Evolutionary conservation across 2,888 invertebrate genomes (phyloP).

Genomic region (Linnaemya tessellans): DNA sequence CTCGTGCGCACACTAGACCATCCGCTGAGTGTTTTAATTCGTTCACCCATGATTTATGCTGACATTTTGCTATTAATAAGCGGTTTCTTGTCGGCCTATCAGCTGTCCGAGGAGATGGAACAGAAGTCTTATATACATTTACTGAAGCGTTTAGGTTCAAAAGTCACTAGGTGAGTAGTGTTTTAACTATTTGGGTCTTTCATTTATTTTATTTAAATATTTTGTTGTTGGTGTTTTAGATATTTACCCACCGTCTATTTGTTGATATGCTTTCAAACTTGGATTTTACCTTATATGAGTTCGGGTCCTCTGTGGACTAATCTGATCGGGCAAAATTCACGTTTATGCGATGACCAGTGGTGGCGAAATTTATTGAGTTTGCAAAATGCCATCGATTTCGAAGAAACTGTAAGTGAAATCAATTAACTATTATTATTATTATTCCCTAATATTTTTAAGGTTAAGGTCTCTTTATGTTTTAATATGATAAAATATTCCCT

Average conservation of each 20-base stretch:
- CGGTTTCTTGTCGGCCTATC: constrained; percentile 87
- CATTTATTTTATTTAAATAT: neutral
- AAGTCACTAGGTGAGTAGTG: constrained; percentile 85
- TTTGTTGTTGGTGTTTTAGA: constrained; percentile 81
- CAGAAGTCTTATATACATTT: constrained; percentile 85
- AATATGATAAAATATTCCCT: no score
- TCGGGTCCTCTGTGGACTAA: constrained; percentile 88
- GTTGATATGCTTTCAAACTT: constrained; percentile 87
- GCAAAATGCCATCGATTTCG: constrained; percentile 88
- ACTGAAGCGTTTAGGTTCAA: constrained; percentile 85
- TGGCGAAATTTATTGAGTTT: constrained; percentile 88
- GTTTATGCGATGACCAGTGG: constrained; percentile 87
- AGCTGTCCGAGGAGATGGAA: constrained; percentile 85
- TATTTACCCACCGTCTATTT: constrained; percentile 87
- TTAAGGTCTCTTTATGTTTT: no score
- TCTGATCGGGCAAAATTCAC: constrained; percentile 86
- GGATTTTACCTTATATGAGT: constrained; percentile 87
- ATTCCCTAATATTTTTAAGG: no score
- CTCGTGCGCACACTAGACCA: constrained; percentile 84
- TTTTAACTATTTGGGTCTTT: neutral
- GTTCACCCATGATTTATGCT: constrained; percentile 87
- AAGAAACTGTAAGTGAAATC: constrained; percentile 86
- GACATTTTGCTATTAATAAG: constrained; percentile 88
- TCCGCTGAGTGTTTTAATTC: constrained; percentile 86
- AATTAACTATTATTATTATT: no score